These are phyloP conservation scores for Aleiodes alternator DNA, from an alignment of 2,888 invertebrate species.

Conservation along the genomic window DNA sequence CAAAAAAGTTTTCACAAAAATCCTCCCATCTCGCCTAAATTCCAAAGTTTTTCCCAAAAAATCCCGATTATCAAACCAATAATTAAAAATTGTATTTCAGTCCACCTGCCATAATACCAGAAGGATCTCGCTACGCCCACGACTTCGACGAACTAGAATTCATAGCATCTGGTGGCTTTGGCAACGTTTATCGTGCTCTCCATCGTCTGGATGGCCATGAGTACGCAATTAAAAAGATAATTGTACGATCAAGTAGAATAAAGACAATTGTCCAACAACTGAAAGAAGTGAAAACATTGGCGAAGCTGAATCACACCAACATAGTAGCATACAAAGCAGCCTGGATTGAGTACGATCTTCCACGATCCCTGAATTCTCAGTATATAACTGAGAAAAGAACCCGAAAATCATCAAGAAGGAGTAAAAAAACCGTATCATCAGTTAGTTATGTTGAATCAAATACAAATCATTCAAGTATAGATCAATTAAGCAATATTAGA, in stretches of 20 bases:
- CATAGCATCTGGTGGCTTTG: constrained; percentile 87
- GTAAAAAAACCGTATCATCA: constrained; percentile 15
- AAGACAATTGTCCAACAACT: constrained; percentile 82
- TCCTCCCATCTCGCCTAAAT: not conserved
- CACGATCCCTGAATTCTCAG: constrained; percentile 48
- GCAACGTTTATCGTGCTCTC: constrained; percentile 84
- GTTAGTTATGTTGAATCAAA: constrained; percentile 35
- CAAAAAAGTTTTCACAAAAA: too few species aligned
- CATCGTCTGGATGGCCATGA: constrained; percentile 86
- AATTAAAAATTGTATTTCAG: not conserved
- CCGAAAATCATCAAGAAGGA: constrained; percentile 2
- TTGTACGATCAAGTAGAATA: constrained; percentile 80
- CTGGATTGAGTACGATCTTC: constrained; percentile 82
- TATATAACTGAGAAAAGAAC: constrained; percentile 40
- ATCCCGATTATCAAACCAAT: too few species aligned
- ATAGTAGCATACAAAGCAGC: constrained; percentile 90
- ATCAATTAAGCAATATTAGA: constrained; percentile 15
- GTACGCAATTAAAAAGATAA: constrained; percentile 89
- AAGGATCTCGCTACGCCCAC: constrained; percentile 82
- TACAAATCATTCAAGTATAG: constrained; percentile 26
- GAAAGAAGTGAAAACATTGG: constrained; percentile 88
- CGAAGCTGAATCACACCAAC: constrained; percentile 86
- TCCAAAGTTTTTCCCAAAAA: not conserved
- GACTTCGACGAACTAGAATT: constrained; percentile 84
- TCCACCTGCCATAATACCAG: constrained; percentile 55